Evolutionary conservation across 2,888 invertebrate species (phyloP), one percentile per base, ranked within the genome.

Genomic region (Mayetiola destructor): DNA sequence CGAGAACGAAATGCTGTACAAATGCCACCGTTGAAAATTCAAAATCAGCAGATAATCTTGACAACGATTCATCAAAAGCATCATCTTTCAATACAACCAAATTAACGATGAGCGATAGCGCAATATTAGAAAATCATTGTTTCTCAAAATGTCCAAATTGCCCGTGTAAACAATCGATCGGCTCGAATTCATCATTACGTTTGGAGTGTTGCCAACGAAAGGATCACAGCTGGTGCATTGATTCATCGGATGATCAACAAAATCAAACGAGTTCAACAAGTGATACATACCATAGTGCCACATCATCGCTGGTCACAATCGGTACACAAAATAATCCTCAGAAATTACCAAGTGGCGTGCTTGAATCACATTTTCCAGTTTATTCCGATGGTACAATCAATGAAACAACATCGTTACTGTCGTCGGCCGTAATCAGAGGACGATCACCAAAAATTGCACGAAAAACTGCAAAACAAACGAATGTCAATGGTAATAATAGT

Each of bases 11-110:
- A 53, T 61, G 63, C 58, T 63, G 63, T 57, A 64, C 66, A 27
- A 65, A 59, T 61, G 32, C 40, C 40, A 48, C 35, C 23, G 62
- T 64, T 57, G 66, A 68, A 60, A 69, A 73, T 58, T 78, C 76
- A 59, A 77, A 77, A 64, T 78, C 78, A 0, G 78, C 77, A 1
- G 78, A 79, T 64, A 77, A 77, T 61, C 70, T 77, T 59, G 77
- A 77, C 2, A 77, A 74, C 16, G 74, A 75, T 57, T 66, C 68
- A 57, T 61, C 68, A 23, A 27, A 29, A 4, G 67, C 20, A 57
- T 59, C 37, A 56, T 58, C 35, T 36, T 70, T n/a, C 58, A 42
- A n/a, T 12, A 32, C 42, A 56, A 27, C 3, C 20, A 56, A 56
- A 21, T 32, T 56, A 35, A 72, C 70, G 0, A 71, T 70, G 60